Evolutionary conservation across 2,113 vertebrate species (phyloP).

Genomic region (Mus spicilegus): DNA sequence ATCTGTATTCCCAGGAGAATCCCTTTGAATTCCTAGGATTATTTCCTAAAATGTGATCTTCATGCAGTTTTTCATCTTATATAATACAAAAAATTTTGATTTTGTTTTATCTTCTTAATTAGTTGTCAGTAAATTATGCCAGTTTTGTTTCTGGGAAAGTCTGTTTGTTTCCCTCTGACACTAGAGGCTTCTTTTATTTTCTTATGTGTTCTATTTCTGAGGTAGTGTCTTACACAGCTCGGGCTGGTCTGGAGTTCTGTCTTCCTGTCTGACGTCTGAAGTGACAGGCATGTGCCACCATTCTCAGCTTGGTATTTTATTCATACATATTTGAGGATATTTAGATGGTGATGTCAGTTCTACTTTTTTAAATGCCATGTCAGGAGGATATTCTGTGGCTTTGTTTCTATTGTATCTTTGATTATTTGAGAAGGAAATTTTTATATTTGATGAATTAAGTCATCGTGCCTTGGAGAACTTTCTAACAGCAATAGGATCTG

Average conservation of each 20-base stretch:
- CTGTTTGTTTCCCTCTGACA: background rate
- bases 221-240: background rate
- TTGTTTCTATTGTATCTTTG: constrained; percentile 22
- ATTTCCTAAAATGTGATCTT: constrained; percentile 21
- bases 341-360: constrained; percentile 42
- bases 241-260: background rate
- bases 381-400: background rate
- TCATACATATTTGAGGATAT: constrained; percentile 11
- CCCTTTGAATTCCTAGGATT: background rate
- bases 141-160: constrained; percentile 11
- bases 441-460: constrained; percentile 42
- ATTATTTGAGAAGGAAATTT: constrained; percentile 46
- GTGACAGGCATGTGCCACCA: background rate
- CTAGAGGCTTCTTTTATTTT: constrained; percentile 33
- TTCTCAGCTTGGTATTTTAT: background rate
- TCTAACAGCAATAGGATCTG: background rate
- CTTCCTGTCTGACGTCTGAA: background rate
- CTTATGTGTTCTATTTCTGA: background rate
- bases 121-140: background rate
- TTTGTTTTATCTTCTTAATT: constrained; percentile 20
- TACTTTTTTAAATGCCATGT: constrained; percentile 4
- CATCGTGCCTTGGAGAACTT: background rate
- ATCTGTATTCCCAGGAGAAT: background rate
- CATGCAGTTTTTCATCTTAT: background rate
- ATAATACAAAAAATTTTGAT: background rate